phyloP scores from a whole-genome alignment of 2,797 vertebrate genomes.

The Loris lydekkerianus region DNA sequence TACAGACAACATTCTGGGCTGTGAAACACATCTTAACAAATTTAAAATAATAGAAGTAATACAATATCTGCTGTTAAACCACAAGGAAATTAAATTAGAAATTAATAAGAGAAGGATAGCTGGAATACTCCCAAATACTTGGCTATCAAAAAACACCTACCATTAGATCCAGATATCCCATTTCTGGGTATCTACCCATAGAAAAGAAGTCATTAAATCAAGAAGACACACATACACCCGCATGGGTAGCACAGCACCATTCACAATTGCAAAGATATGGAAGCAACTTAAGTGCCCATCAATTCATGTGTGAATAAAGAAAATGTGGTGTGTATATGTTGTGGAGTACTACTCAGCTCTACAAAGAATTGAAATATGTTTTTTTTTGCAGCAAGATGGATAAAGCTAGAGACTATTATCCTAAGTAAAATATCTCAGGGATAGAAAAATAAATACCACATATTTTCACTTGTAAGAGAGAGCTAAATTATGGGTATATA shows the following conservation, averaged over 20 bases:
- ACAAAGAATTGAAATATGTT: neutral
- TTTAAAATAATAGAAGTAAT: neutral
- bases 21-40: neutral
- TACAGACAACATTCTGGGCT: neutral
- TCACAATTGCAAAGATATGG: neutral
- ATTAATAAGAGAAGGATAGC: neutral
- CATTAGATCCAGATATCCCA: neutral
- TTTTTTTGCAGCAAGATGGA: neutral
- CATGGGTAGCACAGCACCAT: neutral
- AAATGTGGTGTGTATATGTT: neutral
- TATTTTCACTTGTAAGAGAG: neutral
- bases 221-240: neutral
- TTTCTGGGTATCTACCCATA: neutral
- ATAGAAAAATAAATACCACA: neutral
- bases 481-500: neutral
- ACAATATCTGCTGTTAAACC: neutral
- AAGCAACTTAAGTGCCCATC: neutral
- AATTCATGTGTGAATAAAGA: neutral
- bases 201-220: neutral
- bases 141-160: neutral
- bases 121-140: neutral
- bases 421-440: neutral
- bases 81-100: conserved; percentile 1
- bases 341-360: neutral
- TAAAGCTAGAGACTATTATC: neutral